Base-by-base conservation (phyloP, 2,113 vertebrate species). In the Panurus biarmicus region DNA sequence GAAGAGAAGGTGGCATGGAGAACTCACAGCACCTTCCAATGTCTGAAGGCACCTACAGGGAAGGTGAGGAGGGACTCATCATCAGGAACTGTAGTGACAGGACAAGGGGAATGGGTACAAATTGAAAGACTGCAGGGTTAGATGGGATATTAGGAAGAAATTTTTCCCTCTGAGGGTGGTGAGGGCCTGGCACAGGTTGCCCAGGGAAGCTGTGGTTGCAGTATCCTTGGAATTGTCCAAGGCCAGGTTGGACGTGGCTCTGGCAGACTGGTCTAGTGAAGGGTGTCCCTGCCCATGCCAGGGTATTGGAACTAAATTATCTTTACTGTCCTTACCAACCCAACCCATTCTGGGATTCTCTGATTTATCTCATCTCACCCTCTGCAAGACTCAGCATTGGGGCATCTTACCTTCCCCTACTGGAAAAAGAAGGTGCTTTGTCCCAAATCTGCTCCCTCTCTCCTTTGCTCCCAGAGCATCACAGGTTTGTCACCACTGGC, bases 41-140 rank as follows among this genome's bases (percentile, higher is more conserved):
- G 17, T 36, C 31, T 60, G 45, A 36, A 58, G 42, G 35, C 17
- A 35, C 31, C 48, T 9, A 9, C 36, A 57, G 5, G 7, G 33
- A 25, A 50, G 31, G 12, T 1, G 1, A 31, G n/a, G 58, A 65
- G 8, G 58, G 23, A 44, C 28, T 58, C 0, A 0, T 28, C 36
- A 13, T 44, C 44, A 44, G 42, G 35, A 57, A 22, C 35, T 0
- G 0, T 17, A 44, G 31, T 36, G 67, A 44, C 12, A 88, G 45
- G 28, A 66, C 33, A 58, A 66, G 28, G 26, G 8, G 17, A 82
- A 19, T 7, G 14, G 13, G 21, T 35, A 31, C 11, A 53, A 61
- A 48, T 4, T 22, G 47, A 54, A 53, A 54, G 31, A 48, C 11
- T 31, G 40, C 26, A 48, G 14, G 29, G 42, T 48, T 62, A 56